Conservation (phyloP, 2,797 vertebrate species). For the Cetoscarus ocellatus region DNA sequence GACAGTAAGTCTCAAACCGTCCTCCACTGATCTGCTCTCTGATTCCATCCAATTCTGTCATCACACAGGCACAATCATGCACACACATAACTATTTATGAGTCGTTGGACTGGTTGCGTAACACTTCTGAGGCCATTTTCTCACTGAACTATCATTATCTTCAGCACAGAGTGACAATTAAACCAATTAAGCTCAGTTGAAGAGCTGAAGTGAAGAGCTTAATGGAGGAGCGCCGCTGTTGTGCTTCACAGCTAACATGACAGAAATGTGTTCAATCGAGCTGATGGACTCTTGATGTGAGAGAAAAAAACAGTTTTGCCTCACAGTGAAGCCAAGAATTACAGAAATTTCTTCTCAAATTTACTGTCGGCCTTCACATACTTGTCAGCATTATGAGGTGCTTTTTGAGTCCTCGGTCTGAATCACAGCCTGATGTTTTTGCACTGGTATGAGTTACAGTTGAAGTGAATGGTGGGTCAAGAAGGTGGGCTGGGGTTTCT, state of each 20-base stretch:
- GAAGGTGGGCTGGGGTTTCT: no score
- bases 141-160: constrained; percentile 51
- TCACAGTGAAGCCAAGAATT: neutral
- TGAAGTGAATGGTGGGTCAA: no score
- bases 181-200: constrained; percentile 42
- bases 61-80: constrained; percentile 18
- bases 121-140: constrained; percentile 30
- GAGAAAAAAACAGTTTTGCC: constrained; percentile 9
- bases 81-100: neutral
- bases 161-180: constrained; percentile 43
- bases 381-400: constrained; percentile 7
- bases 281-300: constrained; percentile 3
- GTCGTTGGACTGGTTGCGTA: constrained; percentile 25
- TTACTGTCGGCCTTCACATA: constrained; percentile 4
- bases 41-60: no score
- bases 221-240: constrained; percentile 9
- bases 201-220: constrained; percentile 47
- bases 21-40: no score
- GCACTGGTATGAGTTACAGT: no score
- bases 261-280: constrained; percentile 8
- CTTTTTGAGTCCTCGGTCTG: no score
- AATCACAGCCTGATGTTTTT: no score
- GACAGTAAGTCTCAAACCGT: no score
- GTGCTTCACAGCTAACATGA: constrained; percentile 21
- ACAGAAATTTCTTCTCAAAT: neutral